Conservation (phyloP, 2,888 invertebrate species). For the Agriopis leucophaearia region DNA sequence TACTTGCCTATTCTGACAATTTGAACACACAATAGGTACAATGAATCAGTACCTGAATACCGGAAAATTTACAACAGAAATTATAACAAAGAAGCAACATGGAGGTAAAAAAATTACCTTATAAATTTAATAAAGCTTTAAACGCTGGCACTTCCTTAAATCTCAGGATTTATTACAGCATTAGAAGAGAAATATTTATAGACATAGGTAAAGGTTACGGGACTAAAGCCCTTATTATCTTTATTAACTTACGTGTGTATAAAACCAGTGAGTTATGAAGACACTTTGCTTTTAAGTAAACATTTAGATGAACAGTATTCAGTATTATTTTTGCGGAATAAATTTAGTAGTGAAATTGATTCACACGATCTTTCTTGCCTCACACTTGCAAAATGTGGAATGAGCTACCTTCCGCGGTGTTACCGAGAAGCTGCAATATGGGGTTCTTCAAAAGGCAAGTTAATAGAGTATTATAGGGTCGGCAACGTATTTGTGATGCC, state of each 20-base stretch:
- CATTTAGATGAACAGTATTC: no score
- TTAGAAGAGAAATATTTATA: slow-evolving; percentile 17
- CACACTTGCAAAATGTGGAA: no score
- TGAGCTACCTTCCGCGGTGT: no score
- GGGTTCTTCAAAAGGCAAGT: no score
- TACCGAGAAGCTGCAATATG: no score
- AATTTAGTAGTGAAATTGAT: no score
- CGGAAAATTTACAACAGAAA: slow-evolving; percentile 11
- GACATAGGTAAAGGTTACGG: slow-evolving; percentile 18
- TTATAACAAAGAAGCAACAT: slow-evolving; percentile 12
- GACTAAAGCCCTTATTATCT: slow-evolving; percentile 16
- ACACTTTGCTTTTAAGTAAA: neutral
- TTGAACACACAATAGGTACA: slow-evolving; percentile 7
- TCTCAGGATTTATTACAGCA: slow-evolving; percentile 24
- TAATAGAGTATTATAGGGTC: no score
- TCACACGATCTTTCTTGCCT: no score
- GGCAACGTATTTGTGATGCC: no score
- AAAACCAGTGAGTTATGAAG: neutral
- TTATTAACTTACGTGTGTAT: slow-evolving; percentile 11
- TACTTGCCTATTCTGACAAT: neutral
- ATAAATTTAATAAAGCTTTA: slow-evolving; percentile 20
- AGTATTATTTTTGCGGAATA: no score
- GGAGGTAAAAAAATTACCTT: slow-evolving; percentile 20
- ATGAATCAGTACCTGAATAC: slow-evolving; percentile 1
- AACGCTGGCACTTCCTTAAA: slow-evolving; percentile 24